phyloP scores from a whole-genome alignment of 23 tunicate genomes.

The Oikopleura albicans region DNA sequence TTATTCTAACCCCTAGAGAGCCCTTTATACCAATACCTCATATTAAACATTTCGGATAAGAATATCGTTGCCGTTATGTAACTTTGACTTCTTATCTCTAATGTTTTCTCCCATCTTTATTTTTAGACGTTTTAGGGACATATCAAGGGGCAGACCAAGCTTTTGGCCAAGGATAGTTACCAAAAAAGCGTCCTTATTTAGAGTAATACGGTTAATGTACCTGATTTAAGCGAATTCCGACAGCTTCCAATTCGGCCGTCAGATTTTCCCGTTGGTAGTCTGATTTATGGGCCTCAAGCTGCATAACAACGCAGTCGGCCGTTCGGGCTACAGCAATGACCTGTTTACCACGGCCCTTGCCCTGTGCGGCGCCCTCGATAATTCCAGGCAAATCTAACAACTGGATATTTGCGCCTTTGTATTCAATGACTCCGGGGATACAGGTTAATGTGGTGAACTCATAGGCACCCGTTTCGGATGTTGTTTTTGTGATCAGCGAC shows the following conservation, averaged over 20 bases:
- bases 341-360: slow-evolving; percentile 88
- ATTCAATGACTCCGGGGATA: slow-evolving; percentile 88
- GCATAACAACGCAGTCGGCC: slow-evolving; percentile 87
- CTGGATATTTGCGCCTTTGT: slow-evolving; percentile 89
- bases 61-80: no score
- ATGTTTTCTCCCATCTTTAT: no score
- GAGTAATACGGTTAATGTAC: neutral
- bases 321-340: slow-evolving; percentile 88
- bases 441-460: slow-evolving; percentile 97
- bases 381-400: slow-evolving; percentile 95
- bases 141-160: no score
- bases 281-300: slow-evolving; percentile 78
- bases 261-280: slow-evolving; percentile 59
- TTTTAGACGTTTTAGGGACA: no score
- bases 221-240: slow-evolving; percentile 79
- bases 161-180: no score
- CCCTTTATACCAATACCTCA: no score
- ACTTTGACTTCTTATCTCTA: no score
- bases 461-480: slow-evolving; percentile 61
- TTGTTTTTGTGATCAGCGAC: slow-evolving; percentile 58
- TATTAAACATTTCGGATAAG: no score
- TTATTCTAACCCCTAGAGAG: no score
- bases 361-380: slow-evolving; percentile 93
- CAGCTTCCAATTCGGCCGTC: slow-evolving; percentile 78
- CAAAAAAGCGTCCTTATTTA: neutral